A percentile compares a stretch with the other conserved stretches of the same genome.
Evolutionary conservation across 2,113 vertebrate species (phyloP).

Genomic region (Cranoglanis bouderius): DNA sequence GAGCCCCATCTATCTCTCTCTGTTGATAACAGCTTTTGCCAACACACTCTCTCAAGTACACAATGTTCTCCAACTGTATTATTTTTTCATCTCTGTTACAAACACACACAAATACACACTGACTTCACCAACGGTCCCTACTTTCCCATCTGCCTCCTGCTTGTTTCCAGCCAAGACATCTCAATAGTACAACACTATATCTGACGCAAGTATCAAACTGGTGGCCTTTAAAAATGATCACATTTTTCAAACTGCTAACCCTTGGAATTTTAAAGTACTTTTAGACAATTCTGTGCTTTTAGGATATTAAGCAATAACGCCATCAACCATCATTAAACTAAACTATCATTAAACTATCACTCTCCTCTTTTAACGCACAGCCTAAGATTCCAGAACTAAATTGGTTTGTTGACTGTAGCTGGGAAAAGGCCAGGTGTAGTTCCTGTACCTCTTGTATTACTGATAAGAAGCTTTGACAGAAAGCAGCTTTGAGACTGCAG

Average conservation of each 20-base stretch:
- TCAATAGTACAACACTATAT: not conserved
- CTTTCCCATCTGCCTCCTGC: not conserved
- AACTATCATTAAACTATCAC: not conserved
- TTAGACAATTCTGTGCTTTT: not conserved
- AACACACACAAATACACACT: too few species aligned
- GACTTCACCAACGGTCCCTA: not conserved
- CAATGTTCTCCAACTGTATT: not conserved
- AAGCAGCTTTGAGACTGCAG: slow-evolving; percentile 36
- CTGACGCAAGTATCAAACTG: not conserved
- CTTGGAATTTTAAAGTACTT: not conserved
- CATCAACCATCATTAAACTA: not conserved
- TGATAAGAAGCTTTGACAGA: slow-evolving; percentile 32
- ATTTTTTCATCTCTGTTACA: not conserved
- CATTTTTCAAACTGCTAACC: not conserved
- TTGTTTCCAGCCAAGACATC: not conserved
- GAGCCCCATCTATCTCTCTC: not conserved
- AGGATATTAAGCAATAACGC: not conserved
- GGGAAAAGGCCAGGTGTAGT: not conserved
- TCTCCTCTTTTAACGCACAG: not conserved
- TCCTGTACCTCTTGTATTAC: not conserved
- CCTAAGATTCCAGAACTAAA: not conserved
- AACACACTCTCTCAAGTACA: slow-evolving; percentile 8
- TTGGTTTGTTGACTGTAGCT: not conserved
- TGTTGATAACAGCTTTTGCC: slow-evolving; percentile 26
- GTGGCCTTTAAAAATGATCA: not conserved